A percentile compares a stretch with the other conserved stretches of the same genome.
Conservation (phyloP, 2,797 vertebrate genomes). For the Sebastes steindachneri region DNA sequence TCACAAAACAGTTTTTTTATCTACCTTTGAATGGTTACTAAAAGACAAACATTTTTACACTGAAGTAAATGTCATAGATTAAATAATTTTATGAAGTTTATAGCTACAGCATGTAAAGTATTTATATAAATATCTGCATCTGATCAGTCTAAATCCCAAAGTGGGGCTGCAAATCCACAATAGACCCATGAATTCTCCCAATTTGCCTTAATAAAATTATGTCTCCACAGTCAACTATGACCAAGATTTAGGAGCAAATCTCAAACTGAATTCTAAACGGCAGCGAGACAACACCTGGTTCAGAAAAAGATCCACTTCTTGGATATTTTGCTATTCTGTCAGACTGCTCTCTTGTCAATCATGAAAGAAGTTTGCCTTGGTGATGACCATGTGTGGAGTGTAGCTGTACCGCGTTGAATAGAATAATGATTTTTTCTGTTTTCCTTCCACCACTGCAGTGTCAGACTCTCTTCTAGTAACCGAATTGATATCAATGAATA, state of each 20-base stretch:
- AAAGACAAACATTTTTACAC: neutral
- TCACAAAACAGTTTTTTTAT: neutral
- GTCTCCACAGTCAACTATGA: neutral
- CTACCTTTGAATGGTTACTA: neutral
- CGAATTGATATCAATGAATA: conserved; percentile 47
- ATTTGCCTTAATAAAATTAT: neutral
- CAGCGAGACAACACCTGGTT: neutral
- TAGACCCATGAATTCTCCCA: neutral
- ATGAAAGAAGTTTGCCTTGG: neutral
- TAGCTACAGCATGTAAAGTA: neutral
- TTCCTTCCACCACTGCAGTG: neutral
- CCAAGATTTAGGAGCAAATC: neutral
- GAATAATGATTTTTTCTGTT: neutral
- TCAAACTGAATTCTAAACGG: neutral
- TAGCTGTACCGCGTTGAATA: neutral
- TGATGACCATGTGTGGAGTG: neutral
- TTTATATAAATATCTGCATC: neutral
- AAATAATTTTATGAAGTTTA: neutral
- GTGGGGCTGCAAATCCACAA: neutral
- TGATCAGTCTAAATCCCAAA: neutral
- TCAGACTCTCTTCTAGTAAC: conserved; percentile 15
- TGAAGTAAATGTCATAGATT: neutral
- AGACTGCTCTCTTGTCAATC: neutral
- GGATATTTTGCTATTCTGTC: neutral
- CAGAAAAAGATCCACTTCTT: neutral